Percentiles rank a stretch among this genome's conserved stretches.
phyloP scores from a whole-genome alignment of 2,797 vertebrate species.

The Pangasius djambal region DNA sequence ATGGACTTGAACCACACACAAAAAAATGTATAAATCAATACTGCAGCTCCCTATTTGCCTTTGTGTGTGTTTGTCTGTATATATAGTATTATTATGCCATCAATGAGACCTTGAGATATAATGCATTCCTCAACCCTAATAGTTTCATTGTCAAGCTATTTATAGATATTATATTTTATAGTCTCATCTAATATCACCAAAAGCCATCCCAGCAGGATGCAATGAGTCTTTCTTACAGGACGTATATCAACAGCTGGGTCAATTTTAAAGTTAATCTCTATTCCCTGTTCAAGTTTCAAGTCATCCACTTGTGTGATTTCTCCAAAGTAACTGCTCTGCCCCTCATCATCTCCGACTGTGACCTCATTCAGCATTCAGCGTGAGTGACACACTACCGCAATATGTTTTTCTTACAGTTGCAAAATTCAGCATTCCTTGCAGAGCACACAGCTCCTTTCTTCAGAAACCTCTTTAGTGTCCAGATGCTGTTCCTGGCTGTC shows the following conservation, averaged over 20 bases:
- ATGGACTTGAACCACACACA: background rate
- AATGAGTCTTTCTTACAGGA: background rate
- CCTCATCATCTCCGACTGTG: background rate
- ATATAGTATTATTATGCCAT: background rate
- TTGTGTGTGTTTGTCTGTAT: background rate
- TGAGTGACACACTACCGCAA: background rate
- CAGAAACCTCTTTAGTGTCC: background rate
- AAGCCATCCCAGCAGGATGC: too few relatives aligned
- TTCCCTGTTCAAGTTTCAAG: background rate
- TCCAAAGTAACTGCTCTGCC: background rate
- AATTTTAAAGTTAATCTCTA: background rate
- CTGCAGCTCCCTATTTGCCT: background rate
- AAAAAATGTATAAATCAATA: background rate
- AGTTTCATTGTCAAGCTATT: background rate
- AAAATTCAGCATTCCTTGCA: background rate
- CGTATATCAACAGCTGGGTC: background rate
- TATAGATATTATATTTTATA: background rate
- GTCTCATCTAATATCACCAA: background rate
- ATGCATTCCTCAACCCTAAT: background rate
- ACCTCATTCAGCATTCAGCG: background rate
- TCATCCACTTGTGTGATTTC: background rate
- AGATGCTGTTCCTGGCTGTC: background rate
- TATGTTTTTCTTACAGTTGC: background rate
- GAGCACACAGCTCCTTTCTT: background rate
- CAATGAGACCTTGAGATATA: background rate